Percentiles rank a stretch among this genome's conserved stretches.
Evolutionary conservation across 2,888 invertebrate species (phyloP).

Genomic region (Eristalis intricaria): DNA sequence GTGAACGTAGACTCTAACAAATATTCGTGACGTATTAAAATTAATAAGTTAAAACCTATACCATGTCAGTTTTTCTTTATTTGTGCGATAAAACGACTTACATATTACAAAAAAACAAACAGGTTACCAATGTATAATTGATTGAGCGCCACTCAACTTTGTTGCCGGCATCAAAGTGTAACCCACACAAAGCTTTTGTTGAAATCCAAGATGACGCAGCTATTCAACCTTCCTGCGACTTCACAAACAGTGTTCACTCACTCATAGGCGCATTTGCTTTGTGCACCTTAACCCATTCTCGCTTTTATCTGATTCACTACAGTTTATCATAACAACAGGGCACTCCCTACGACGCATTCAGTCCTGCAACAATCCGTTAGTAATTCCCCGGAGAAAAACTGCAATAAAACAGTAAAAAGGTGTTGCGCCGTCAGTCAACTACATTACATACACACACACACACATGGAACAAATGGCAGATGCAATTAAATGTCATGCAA

Average conservation of each 20-base stretch:
- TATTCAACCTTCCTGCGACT: neutral
- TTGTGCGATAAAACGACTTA: neutral
- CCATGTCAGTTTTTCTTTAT: neutral
- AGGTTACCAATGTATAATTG: neutral
- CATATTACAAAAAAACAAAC: neutral
- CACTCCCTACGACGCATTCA: slow-evolving; percentile 36
- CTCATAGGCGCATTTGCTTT: neutral
- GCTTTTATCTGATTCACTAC: slow-evolving; percentile 30
- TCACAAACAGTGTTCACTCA: neutral
- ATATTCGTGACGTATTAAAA: too few relatives aligned
- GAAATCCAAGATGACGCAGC: neutral
- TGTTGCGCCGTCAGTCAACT: slow-evolving; percentile 29
- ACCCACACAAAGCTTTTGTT: neutral
- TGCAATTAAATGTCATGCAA: slow-evolving; percentile 53
- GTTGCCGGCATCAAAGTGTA: neutral
- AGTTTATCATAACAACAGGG: slow-evolving; percentile 31
- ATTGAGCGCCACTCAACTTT: neutral
- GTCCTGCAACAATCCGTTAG: slow-evolving; percentile 22
- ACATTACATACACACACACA: slow-evolving; percentile 17
- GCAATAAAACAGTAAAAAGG: slow-evolving; percentile 29
- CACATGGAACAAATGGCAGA: slow-evolving; percentile 40
- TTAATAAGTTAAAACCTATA: too few relatives aligned
- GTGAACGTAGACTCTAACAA: too few relatives aligned
- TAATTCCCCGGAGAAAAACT: slow-evolving; percentile 15
- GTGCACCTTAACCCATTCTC: neutral